These are phyloP conservation scores for Sacculina carcini DNA, from an alignment of 2,888 invertebrate genomes.

Conservation along the genomic window DNA sequence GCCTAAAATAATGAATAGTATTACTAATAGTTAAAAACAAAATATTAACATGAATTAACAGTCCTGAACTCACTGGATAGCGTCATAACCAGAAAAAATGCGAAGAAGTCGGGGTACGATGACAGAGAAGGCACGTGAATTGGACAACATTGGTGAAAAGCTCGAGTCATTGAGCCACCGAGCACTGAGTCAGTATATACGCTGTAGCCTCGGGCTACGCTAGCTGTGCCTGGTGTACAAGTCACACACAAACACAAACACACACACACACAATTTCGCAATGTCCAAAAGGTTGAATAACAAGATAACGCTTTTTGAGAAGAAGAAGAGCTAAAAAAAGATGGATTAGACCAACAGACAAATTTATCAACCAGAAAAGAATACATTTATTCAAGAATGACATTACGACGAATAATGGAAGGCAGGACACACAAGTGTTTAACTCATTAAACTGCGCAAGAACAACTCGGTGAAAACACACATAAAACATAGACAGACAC, in stretches of 20 bases:
- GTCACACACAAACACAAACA: background rate
- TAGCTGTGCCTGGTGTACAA: constrained; percentile 37
- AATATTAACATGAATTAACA: background rate
- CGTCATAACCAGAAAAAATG: constrained; percentile 36
- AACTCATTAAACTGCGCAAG: too few relatives aligned
- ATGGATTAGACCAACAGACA: too few relatives aligned
- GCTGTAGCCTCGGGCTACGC: constrained; percentile 54
- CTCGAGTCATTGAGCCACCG: constrained; percentile 33
- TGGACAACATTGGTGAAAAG: constrained; percentile 33
- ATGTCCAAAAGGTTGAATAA: too few relatives aligned
- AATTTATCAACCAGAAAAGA: too few relatives aligned
- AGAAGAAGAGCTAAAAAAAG: too few relatives aligned
- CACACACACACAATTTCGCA: background rate
- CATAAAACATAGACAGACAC: too few relatives aligned
- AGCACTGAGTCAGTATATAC: constrained; percentile 45
- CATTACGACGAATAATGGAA: too few relatives aligned
- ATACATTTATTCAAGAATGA: too few relatives aligned
- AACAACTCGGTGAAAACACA: too few relatives aligned
- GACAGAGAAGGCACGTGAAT: constrained; percentile 37
- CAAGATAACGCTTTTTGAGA: too few relatives aligned
- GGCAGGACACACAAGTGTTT: too few relatives aligned
- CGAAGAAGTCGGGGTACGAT: constrained; percentile 46
- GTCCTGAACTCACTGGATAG: constrained; percentile 15
- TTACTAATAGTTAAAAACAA: background rate
- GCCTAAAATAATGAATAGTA: background rate